These are phyloP conservation scores for Rugalucina vietnamica DNA, from an alignment of 2,888 invertebrate genomes.

Conservation along the genomic window DNA sequence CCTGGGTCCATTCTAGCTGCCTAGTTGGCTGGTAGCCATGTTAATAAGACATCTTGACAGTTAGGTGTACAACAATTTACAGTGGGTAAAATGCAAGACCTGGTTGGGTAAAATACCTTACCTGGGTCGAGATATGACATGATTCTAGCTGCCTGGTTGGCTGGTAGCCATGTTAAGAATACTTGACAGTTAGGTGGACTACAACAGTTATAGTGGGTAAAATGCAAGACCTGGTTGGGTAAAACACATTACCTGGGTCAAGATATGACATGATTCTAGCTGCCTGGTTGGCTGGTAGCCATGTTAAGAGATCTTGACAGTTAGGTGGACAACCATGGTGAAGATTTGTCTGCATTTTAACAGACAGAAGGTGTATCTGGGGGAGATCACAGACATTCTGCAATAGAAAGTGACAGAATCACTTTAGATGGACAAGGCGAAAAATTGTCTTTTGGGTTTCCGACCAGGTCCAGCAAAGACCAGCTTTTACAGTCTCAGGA, in stretches of 20 bases:
- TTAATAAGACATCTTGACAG: constrained; percentile 83
- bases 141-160: neutral
- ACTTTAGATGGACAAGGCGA: too few relatives aligned
- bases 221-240: too few relatives aligned
- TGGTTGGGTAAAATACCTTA: too few relatives aligned
- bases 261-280: constrained; percentile 84
- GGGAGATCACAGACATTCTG: constrained; percentile 83
- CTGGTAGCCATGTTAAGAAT: neutral
- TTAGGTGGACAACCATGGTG: constrained; percentile 84
- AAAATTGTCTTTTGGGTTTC: too few relatives aligned
- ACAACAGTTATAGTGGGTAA: neutral
- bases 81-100: too few relatives aligned
- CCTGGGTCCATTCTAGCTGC: neutral
- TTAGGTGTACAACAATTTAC: constrained; percentile 85
- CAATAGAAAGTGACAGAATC: constrained; percentile 21
- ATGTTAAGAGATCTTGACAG: constrained; percentile 84
- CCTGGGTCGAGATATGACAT: neutral
- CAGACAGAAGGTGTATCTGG: constrained; percentile 84
- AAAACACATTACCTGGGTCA: constrained; percentile 82
- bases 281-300: constrained; percentile 83
- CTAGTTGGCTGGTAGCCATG: constrained; percentile 81
- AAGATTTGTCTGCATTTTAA: constrained; percentile 81
- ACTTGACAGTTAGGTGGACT: neutral
- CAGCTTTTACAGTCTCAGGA: too few relatives aligned
- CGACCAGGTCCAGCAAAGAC: too few relatives aligned